phyloP scores from a whole-genome alignment of 2,113 vertebrate genomes.

The Forbesichthys papilliferus region DNA sequence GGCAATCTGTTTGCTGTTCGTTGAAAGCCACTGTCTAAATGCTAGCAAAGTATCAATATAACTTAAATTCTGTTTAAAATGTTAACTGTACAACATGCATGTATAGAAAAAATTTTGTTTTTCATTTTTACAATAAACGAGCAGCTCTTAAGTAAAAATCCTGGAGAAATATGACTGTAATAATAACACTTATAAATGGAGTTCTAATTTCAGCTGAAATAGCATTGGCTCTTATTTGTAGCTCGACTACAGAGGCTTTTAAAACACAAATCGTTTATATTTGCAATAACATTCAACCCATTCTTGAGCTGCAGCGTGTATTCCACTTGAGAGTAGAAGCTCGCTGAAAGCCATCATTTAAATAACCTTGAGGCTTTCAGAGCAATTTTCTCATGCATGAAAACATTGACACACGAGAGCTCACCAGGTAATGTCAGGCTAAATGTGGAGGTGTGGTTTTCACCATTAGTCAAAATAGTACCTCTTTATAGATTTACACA shows the following conservation, averaged over 20 bases:
- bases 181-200: not conserved
- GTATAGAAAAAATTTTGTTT: too few species aligned
- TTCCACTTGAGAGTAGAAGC: not conserved
- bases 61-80: not conserved
- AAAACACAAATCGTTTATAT: conserved; percentile 8
- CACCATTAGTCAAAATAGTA: conserved; percentile 8
- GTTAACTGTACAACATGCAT: too few species aligned
- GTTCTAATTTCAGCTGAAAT: too few species aligned
- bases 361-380: conserved; percentile 10
- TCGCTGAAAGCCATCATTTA: conserved; percentile 7
- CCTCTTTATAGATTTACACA: not conserved
- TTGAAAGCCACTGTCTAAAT: not conserved
- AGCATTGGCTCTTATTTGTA: too few species aligned
- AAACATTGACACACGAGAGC: conserved; percentile 28
- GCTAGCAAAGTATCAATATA: not conserved
- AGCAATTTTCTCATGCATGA: conserved; percentile 21
- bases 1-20: conserved; percentile 24
- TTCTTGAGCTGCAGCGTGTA: not conserved
- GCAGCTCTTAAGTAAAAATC: too few species aligned
- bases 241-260: too few species aligned
- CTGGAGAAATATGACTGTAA: not conserved
- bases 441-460: conserved; percentile 40
- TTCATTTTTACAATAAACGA: too few species aligned
- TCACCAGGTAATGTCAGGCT: conserved; percentile 32
- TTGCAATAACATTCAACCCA: not conserved